phyloP scores from a whole-genome alignment of 2,797 vertebrate species.

The Graptemys geographica region DNA sequence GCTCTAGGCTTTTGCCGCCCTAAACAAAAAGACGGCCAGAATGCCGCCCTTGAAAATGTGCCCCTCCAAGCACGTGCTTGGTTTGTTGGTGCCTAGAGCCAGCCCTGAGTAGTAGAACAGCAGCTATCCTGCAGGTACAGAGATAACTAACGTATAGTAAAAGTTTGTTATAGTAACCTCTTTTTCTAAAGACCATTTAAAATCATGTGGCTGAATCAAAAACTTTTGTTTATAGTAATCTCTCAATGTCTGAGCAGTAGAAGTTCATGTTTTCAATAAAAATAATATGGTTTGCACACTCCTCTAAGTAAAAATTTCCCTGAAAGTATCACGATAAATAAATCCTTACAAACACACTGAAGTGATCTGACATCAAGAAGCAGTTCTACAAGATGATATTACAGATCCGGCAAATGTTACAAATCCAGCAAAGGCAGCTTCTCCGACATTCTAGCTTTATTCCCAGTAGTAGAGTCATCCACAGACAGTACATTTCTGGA shows the following conservation, averaged over 20 bases:
- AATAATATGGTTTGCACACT: slow-evolving; percentile 30
- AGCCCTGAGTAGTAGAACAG: background rate
- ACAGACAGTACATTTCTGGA: background rate
- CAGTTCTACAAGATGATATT: slow-evolving; percentile 40
- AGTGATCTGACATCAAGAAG: slow-evolving; percentile 34
- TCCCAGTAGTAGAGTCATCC: background rate
- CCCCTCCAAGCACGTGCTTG: no score
- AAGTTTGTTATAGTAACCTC: background rate
- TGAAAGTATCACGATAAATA: slow-evolving; percentile 55
- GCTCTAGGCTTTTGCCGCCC: no score
- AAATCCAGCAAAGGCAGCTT: slow-evolving; percentile 54
- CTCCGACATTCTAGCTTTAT: background rate
- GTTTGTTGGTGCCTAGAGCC: no score
- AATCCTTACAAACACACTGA: slow-evolving; percentile 51
- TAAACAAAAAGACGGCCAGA: no score
- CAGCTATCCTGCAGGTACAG: background rate
- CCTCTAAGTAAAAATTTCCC: slow-evolving; percentile 50
- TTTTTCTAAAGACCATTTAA: slow-evolving; percentile 4
- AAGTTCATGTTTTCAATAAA: slow-evolving; percentile 40
- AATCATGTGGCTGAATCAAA: background rate
- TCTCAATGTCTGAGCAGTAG: background rate
- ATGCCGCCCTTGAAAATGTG: no score
- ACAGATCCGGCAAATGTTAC: slow-evolving; percentile 44
- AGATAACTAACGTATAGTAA: slow-evolving; percentile 1
- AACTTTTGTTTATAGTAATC: slow-evolving; percentile 19